Evolutionary conservation across 2,888 invertebrate genomes (phyloP).

Genomic region (Protodeltote pygarga): DNA sequence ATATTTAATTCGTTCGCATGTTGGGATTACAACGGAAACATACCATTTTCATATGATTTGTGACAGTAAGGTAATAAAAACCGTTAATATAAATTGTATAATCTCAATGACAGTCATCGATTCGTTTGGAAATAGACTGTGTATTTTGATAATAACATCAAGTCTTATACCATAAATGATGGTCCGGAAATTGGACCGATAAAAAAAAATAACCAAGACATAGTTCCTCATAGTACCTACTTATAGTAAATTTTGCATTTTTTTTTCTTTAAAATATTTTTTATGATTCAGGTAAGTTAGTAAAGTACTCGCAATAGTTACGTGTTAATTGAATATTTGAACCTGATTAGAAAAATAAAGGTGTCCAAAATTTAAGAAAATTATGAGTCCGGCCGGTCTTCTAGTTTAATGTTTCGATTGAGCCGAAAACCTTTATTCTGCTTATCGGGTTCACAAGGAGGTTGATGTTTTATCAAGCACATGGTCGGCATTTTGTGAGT

Average conservation of each 20-base stretch:
- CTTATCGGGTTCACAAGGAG: constrained; percentile 64
- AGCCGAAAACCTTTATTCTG: constrained; percentile 49
- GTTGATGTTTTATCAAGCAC: constrained; percentile 83
- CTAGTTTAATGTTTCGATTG: constrained; percentile 18
- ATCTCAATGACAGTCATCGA: constrained; percentile 72
- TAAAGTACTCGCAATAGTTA: constrained; percentile 76
- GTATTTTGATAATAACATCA: constrained; percentile 84
- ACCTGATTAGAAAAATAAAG: constrained; percentile 61
- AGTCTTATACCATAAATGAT: constrained; percentile 63
- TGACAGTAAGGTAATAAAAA: constrained; percentile 37
- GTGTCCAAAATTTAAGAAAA: constrained; percentile 2
- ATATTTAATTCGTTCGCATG: constrained; percentile 60
- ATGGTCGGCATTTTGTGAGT: constrained; percentile 75
- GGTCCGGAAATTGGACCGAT: constrained; percentile 64
- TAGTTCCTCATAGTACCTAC: constrained; percentile 87
- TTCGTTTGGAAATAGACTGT: constrained; percentile 72
- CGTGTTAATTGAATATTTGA: constrained; percentile 54
- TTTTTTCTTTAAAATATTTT: constrained; percentile 76
- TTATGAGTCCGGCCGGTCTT: constrained; percentile 18
- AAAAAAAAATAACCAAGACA: constrained; percentile 80
- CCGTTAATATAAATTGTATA: constrained; percentile 58
- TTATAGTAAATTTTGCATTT: constrained; percentile 85
- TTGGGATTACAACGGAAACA: constrained; percentile 55
- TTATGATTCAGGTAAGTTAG: constrained; percentile 82
- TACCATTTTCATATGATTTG: constrained; percentile 47